Evolutionary conservation across 2,888 invertebrate species (phyloP).

Genomic region (Argyra leucocephala): DNA sequence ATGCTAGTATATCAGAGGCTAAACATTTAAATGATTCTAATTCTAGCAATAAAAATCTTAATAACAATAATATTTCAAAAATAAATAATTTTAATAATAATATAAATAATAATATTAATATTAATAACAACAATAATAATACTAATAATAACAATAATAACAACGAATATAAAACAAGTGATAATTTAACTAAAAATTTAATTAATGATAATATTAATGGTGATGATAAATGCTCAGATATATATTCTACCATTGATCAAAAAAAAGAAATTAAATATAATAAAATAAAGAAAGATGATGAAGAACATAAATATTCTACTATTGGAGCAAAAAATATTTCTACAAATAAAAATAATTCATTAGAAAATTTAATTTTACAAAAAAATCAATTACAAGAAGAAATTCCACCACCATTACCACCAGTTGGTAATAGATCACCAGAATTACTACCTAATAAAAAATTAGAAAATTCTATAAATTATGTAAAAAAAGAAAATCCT

Average conservation of each 20-base stretch:
- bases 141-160: slow-evolving; percentile 18
- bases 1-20: slow-evolving; percentile 41
- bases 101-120: slow-evolving; percentile 16
- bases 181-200: background rate
- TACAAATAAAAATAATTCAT: slow-evolving; percentile 7
- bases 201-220: slow-evolving; percentile 22
- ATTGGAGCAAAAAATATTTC: background rate
- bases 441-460: background rate
- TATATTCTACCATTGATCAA: slow-evolving; percentile 27
- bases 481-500: background rate
- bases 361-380: background rate
- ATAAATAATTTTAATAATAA: slow-evolving; percentile 9
- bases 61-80: background rate
- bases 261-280: slow-evolving; percentile 14
- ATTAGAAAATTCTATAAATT: background rate
- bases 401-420: slow-evolving; percentile 10
- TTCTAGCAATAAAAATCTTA: slow-evolving; percentile 14
- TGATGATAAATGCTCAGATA: slow-evolving; percentile 28
- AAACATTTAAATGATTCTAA: slow-evolving; percentile 25
- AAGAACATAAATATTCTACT: background rate
- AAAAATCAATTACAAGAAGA: background rate
- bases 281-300: background rate
- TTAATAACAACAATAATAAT: no score
- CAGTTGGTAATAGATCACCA: background rate
- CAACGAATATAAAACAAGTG: background rate